Conservation (phyloP, 1,140 invertebrate genomes). For the Periplaneta americana region DNA sequence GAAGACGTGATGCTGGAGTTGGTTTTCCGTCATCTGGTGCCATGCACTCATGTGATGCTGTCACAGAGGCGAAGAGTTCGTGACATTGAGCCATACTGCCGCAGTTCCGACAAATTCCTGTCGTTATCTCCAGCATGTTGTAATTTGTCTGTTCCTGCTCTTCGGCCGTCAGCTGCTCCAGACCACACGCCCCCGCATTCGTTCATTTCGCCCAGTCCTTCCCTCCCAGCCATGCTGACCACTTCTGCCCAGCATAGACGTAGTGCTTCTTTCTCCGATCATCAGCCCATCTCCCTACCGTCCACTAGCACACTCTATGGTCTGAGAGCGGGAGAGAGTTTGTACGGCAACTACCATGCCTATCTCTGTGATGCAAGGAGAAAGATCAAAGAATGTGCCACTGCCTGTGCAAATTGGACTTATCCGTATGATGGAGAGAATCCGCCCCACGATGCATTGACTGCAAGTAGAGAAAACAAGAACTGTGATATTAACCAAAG, state of each 20-base stretch:
- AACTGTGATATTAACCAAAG: conserved; percentile 18
- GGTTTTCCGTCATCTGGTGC: conserved; percentile 79
- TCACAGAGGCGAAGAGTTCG: conserved; percentile 70
- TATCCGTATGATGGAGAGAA: conserved; percentile 64
- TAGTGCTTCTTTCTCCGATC: conserved; percentile 34
- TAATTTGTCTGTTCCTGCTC: neutral
- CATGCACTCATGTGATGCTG: conserved; percentile 86
- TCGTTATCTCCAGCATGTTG: conserved; percentile 58
- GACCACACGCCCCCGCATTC: conserved; percentile 22
- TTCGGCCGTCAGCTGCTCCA: neutral
- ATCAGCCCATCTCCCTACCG: conserved; percentile 26
- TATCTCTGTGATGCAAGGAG: conserved; percentile 76
- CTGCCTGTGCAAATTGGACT: conserved; percentile 72
- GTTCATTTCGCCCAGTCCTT: conserved; percentile 8
- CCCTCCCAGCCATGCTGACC: conserved; percentile 15
- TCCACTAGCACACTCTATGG: conserved; percentile 11
- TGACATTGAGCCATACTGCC: conserved; percentile 74
- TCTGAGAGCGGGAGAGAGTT: conserved; percentile 36
- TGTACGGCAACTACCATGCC: conserved; percentile 75
- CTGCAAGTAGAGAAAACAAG: conserved; percentile 21
- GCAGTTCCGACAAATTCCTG: conserved; percentile 78
- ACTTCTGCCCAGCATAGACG: conserved; percentile 29
- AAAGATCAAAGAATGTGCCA: conserved; percentile 63
- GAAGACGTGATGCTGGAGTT: conserved; percentile 96
- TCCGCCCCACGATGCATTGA: conserved; percentile 29